Percentiles rank a stretch among this genome's conserved stretches.
Conservation (phyloP, 2,113 vertebrate species). For the Malurus melanocephalus region DNA sequence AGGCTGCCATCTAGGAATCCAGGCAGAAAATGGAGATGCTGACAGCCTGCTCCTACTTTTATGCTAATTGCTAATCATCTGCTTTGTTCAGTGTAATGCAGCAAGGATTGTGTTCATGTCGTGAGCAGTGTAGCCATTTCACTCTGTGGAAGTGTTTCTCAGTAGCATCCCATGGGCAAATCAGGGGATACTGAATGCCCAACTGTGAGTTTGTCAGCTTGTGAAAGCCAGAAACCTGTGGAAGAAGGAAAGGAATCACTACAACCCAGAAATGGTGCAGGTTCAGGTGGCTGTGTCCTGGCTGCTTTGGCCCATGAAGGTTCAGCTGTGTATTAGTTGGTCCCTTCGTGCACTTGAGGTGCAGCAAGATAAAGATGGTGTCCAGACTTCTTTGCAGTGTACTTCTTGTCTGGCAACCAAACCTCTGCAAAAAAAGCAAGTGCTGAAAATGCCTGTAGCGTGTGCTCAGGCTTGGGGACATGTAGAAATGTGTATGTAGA, state of each 20-base stretch:
- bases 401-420: neutral
- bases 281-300: neutral
- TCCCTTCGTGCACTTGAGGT: neutral
- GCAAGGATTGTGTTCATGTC: conserved; percentile 18
- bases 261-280: neutral
- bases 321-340: neutral
- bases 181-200: neutral
- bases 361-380: neutral
- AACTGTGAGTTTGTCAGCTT: neutral
- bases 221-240: neutral
- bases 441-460: neutral
- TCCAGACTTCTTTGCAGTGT: neutral
- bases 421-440: neutral
- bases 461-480: neutral
- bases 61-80: conserved; percentile 65
- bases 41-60: conserved; percentile 58
- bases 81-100: conserved; percentile 42
- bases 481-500: neutral
- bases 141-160: neutral
- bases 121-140: conserved; percentile 1
- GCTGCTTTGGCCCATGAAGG: neutral
- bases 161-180: neutral
- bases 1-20: conserved; percentile 63
- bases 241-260: neutral
- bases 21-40: conserved; percentile 65